Conservation (phyloP, 2,797 vertebrate species). For the Pteronotus mesoamericanus region DNA sequence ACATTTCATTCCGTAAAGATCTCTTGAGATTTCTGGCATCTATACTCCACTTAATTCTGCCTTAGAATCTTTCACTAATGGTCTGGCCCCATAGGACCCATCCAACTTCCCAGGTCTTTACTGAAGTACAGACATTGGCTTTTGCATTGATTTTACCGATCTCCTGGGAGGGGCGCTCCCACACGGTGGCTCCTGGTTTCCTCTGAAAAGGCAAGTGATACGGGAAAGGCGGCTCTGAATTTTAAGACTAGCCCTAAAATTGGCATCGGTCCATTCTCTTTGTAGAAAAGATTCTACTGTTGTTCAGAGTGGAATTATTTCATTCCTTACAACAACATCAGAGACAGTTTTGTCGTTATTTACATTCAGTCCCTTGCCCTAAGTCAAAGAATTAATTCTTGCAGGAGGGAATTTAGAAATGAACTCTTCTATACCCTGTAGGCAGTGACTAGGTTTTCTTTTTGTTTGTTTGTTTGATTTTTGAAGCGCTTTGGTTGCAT, state of each 20-base stretch:
- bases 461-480: too few species aligned
- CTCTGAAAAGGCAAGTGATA: neutral
- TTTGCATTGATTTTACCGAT: slow-evolving; percentile 46
- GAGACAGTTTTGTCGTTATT: neutral
- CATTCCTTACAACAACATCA: neutral
- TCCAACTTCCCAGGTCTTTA: slow-evolving; percentile 45
- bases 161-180: neutral
- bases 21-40: slow-evolving; percentile 43
- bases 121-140: slow-evolving; percentile 33
- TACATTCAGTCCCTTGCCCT: neutral
- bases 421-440: neutral
- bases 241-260: neutral
- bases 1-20: neutral
- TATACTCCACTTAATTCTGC: slow-evolving; percentile 50
- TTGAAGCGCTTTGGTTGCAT: neutral
- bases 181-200: slow-evolving; percentile 37
- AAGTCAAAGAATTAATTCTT: neutral
- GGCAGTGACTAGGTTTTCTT: neutral
- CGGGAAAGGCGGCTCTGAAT: neutral
- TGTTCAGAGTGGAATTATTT: neutral
- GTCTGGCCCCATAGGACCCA: slow-evolving; percentile 19
- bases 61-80: slow-evolving; percentile 36
- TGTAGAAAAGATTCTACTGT: slow-evolving; percentile 7
- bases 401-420: neutral
- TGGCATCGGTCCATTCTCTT: neutral